phyloP scores from a whole-genome alignment of 2,113 vertebrate species.

The Rhabdomys dilectus region DNA sequence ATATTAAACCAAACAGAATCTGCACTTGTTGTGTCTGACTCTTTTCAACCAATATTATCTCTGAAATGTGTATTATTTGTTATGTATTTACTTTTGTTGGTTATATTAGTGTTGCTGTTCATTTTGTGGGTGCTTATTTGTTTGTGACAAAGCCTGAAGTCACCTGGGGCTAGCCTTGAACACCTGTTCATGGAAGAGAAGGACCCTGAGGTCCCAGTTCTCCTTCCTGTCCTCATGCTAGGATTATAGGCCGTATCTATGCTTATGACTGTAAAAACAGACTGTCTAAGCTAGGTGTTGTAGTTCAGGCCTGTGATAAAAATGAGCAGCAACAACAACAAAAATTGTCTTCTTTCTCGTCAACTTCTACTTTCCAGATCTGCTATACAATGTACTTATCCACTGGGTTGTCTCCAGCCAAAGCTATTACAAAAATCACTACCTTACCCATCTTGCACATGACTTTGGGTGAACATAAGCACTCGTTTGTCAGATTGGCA shows the following conservation, averaged over 20 bases:
- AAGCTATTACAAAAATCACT: background rate
- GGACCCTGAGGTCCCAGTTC: background rate
- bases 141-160: background rate
- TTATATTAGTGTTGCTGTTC: background rate
- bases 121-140: background rate
- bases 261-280: background rate
- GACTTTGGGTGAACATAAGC: background rate
- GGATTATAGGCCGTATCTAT: background rate
- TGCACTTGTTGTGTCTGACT: background rate
- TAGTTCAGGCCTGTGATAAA: background rate
- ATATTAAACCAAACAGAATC: background rate
- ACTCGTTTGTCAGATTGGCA: background rate
- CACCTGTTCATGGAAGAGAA: background rate
- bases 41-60: background rate
- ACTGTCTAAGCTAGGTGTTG: background rate
- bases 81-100: background rate
- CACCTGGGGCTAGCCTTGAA: background rate
- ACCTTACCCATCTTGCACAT: background rate
- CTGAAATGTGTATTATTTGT: background rate
- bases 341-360: background rate
- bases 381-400: background rate
- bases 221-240: background rate
- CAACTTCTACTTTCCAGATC: background rate
- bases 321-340: background rate
- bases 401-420: background rate